Conservation (phyloP, 2,797 vertebrate genomes). For the Mormyrops attenuatus region DNA sequence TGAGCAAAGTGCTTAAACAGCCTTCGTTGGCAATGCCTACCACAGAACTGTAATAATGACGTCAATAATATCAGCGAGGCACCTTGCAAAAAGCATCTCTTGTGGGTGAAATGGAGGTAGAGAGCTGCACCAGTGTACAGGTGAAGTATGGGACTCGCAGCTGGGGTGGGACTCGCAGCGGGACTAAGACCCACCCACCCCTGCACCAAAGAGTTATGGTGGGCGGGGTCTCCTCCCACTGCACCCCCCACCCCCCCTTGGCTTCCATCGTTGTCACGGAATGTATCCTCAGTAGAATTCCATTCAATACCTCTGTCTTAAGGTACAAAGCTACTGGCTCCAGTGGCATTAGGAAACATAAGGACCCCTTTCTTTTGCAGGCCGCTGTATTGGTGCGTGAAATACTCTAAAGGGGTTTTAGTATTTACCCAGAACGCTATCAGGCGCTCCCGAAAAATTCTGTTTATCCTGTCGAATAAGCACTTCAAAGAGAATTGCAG, state of each 20-base stretch:
- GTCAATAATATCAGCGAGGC: too few species aligned
- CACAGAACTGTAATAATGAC: too few species aligned
- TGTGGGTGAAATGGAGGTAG: not conserved
- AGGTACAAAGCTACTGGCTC: constrained; percentile 84
- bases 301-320: constrained; percentile 86
- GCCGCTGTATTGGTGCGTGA: constrained; percentile 87
- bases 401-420: constrained; percentile 99
- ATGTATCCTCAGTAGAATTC: constrained; percentile 87
- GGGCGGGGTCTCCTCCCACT: constrained; percentile 24
- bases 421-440: constrained; percentile 98
- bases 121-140: not conserved
- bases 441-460: constrained; percentile 87
- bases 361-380: constrained; percentile 83
- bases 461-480: constrained; percentile 95
- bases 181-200: not conserved
- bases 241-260: constrained; percentile 54
- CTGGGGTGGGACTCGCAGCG: not conserved
- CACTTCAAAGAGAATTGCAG: constrained; percentile 98
- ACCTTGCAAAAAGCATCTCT: too few species aligned
- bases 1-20: not conserved
- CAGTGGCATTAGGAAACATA: constrained; percentile 85
- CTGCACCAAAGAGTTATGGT: constrained; percentile 44
- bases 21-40: not conserved
- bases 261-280: constrained; percentile 72
- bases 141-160: not conserved